Percentiles rank a stretch among this genome's conserved stretches.
Conservation (phyloP, 2,113 vertebrate genomes). For the Corvus moneduloides region DNA sequence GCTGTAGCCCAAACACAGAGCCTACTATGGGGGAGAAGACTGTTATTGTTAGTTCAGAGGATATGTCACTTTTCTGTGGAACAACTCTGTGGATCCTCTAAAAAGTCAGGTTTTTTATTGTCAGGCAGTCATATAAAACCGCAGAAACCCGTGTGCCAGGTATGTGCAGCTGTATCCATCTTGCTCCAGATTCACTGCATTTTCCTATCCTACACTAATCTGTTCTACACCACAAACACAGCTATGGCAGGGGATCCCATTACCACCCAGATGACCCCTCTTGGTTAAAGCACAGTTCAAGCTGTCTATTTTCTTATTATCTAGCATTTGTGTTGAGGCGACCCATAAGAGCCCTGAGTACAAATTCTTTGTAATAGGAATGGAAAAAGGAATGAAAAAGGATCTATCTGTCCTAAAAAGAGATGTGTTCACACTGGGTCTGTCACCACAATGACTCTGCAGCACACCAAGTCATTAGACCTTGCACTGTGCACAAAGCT, state of each 20-base stretch:
- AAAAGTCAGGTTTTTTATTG: slow-evolving; percentile 54
- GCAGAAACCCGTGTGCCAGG: slow-evolving; percentile 16
- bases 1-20: slow-evolving; percentile 27
- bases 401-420: background rate
- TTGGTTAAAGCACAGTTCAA: background rate
- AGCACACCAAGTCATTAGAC: background rate
- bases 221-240: background rate
- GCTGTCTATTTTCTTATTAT: background rate
- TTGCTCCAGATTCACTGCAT: background rate
- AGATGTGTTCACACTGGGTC: background rate
- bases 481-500: background rate
- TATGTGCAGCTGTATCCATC: slow-evolving; percentile 25
- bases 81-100: background rate
- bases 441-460: background rate
- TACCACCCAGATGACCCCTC: background rate
- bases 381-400: background rate
- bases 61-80: slow-evolving; percentile 42
- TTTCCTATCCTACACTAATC: background rate
- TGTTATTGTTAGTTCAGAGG: slow-evolving; percentile 15
- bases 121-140: background rate
- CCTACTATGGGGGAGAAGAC: background rate
- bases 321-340: background rate
- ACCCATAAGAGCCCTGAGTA: background rate
- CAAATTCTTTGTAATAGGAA: background rate
- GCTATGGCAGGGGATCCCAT: background rate